Base-by-base conservation (phyloP, 2,797 vertebrate species). In the Vultur gryphus region DNA sequence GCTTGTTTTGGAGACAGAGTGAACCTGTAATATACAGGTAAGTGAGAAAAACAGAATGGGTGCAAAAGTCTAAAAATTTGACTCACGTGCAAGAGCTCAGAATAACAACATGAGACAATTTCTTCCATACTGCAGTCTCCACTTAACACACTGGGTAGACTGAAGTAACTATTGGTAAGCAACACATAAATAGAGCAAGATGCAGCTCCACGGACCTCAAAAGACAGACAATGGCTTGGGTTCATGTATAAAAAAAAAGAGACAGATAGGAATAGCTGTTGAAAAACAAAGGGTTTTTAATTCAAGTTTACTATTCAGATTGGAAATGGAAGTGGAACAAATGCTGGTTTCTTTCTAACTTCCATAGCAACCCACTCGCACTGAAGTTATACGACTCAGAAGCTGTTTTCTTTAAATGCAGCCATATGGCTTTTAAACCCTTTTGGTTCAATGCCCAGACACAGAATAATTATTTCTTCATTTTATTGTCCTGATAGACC, bases 391-490 rank as follows among this genome's bases (percentile, higher is more conserved):
- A 6, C 52, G 92, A 92, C 58, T 96, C 84, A 80, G 84, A 97
- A 94, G 67, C 82, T 92, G 90, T 94, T 93, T 94, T 49, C 92
- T 87, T 95, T 92, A 96, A 87, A 77, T 71, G 89, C 11, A 92
- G 71, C 90, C 96, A 96, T 96, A 96, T 92, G 95, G 93, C 89
- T 96, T 97, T 92, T 80, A 80, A 96, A 77, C 23, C 65, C 61
- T 77, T 80, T 91, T 96, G 92, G 57, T 95, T 89, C 43, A 5
- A 44, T 39, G 81, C 95, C 93, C 78, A 94, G 81, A 78, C 18
- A 88, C 59, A 88, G 29, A 91, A 89, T 77, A 83, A 89, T 52
- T 90, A 89, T 70, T 91, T 79, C 43, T 89, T 87, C 39, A 25
- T 83, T 87, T 89, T 52, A 83, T 87, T 93, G 93, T 94, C 75